These are phyloP conservation scores for Ictalurus furcatus DNA, from an alignment of 2,113 vertebrate genomes.

Conservation along the genomic window DNA sequence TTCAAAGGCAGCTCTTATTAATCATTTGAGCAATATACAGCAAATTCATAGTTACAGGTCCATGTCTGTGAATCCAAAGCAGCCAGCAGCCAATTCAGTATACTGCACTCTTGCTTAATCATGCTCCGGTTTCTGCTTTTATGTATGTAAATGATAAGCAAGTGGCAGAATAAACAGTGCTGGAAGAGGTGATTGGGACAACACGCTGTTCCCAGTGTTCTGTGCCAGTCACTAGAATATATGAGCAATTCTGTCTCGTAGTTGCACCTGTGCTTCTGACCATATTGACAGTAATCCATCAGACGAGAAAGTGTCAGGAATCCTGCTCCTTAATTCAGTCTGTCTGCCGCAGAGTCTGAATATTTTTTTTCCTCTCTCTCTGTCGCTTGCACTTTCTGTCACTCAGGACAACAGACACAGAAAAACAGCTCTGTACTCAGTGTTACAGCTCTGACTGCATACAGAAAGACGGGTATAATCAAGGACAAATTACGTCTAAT, in stretches of 20 bases:
- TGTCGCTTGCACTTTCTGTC: background rate
- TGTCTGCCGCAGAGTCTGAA: conserved; percentile 14
- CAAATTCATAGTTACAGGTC: background rate
- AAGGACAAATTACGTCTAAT: background rate
- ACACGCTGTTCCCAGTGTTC: background rate
- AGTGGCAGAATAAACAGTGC: conserved; percentile 2
- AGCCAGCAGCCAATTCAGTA: background rate
- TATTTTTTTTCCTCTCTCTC: background rate
- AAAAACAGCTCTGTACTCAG: background rate
- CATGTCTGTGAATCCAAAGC: background rate
- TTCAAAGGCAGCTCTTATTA: background rate
- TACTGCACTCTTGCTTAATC: background rate
- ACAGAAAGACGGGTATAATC: background rate
- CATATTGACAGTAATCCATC: conserved; percentile 36
- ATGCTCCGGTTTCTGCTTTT: background rate
- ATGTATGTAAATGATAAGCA: background rate
- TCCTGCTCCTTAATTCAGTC: conserved; percentile 35
- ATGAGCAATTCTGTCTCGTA: conserved; percentile 22
- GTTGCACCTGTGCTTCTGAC: conserved; percentile 32
- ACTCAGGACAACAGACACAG: background rate
- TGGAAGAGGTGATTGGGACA: background rate
- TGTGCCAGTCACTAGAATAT: conserved; percentile 1
- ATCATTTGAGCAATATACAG: too few species aligned
- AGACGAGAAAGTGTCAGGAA: conserved; percentile 25
- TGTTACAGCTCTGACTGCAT: background rate